phyloP scores from a whole-genome alignment of 2,113 vertebrate genomes.

The Anseranas semipalmata region DNA sequence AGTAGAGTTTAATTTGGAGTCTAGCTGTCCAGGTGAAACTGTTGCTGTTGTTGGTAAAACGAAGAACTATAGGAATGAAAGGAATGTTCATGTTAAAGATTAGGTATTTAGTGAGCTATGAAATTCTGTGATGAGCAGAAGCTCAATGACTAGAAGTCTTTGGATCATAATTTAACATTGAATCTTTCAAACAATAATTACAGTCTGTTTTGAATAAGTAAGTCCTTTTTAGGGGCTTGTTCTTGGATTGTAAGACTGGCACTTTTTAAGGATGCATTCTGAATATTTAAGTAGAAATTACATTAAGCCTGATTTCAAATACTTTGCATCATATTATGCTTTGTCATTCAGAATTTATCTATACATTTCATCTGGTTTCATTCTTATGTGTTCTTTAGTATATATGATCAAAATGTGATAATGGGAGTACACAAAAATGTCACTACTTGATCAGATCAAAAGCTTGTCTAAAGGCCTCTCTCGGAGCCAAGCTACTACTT shows the following conservation, averaged over 20 bases:
- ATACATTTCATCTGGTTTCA: neutral
- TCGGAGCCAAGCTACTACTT: neutral
- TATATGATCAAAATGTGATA: neutral
- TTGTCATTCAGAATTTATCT: neutral
- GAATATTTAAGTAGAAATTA: neutral
- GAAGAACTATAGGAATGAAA: neutral
- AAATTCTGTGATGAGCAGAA: neutral
- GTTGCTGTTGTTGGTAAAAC: neutral
- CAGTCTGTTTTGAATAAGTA: neutral
- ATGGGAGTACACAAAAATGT: neutral
- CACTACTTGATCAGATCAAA: neutral
- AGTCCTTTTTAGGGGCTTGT: neutral
- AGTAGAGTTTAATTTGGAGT: neutral
- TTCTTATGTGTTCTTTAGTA: neutral
- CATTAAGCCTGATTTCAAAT: neutral
- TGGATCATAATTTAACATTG: neutral
- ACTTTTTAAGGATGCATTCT: neutral
- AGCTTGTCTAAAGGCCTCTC: rapidly evolving
- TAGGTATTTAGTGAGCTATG: neutral
- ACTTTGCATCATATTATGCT: neutral
- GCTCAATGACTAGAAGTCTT: neutral
- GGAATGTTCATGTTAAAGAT: neutral
- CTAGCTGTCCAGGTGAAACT: neutral
- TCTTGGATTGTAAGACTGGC: neutral
- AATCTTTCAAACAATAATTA: neutral